Base-by-base conservation (phyloP, 2,888 invertebrate genomes). In the Halictus quadricinctus region DNA sequence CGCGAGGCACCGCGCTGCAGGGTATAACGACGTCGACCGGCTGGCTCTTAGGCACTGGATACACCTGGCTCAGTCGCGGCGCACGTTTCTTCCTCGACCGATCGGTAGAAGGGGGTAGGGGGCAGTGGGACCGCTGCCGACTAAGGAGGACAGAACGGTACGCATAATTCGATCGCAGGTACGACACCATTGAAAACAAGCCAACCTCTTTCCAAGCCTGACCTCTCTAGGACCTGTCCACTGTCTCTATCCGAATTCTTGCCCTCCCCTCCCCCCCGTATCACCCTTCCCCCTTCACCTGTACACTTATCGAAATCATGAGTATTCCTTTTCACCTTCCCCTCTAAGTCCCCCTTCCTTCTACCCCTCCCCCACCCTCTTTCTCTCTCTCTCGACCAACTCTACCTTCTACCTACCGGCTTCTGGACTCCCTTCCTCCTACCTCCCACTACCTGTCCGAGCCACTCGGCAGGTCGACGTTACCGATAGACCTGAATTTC, bases 131-230 rank as follows among this genome's bases (percentile, higher is more conserved):
- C 90, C 92, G 91, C 93, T 90, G 90, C 91, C 90, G 90, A 90
- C 91, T 93, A 94, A 94, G 94, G 94, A 94, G 94, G 94, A 94
- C 94, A 94, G 93, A 93, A 94, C 94, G 94, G 94, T 94, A 94
- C 94, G 94, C 94, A 94, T 93, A 92, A 92, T 91, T 91, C 93
- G 94, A 94, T 94, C 93, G 93, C 90, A 91, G 92, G 92, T 92
- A 93, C 91, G 92, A 92, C 93, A 94, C 94, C 93, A 93, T 94
- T 94, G 92, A 92, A 94, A 93, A 92, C 93, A 92, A 92, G 81
- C 91, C 91, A 92, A 90, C 88, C 85, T 89, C 87, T 85, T 90
- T 88, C 87, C 72, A 74, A n/a, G 18, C 76, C 80, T 77, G 83
- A 76, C 76, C 76, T 25, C 50, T 66, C 79, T 73, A 60, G 77